These are phyloP conservation scores for Deilephila elpenor DNA, from an alignment of 2,888 invertebrate species.

Conservation along the genomic window DNA sequence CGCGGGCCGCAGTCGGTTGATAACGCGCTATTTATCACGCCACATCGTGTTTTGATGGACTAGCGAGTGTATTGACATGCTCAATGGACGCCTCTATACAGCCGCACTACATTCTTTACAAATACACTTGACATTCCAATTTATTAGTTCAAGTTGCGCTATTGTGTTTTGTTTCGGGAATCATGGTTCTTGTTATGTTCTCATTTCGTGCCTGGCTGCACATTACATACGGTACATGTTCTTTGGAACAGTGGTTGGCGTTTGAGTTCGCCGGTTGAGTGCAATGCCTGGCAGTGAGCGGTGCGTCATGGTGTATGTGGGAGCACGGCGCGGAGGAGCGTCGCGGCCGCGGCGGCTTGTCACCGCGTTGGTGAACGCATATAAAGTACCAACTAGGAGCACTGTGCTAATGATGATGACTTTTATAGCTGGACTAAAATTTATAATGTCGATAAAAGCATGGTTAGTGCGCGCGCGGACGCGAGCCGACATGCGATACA, in stretches of 20 bases:
- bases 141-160: background rate
- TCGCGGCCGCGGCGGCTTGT: background rate
- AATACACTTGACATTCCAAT: background rate
- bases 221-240: background rate
- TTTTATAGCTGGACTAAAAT: slow-evolving; percentile 33
- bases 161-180: background rate
- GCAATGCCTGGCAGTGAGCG: too few species aligned
- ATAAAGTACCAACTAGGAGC: slow-evolving; percentile 25
- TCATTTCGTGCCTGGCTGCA: background rate
- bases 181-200: background rate
- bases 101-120: background rate
- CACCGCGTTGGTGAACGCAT: background rate
- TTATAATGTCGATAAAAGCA: slow-evolving; percentile 29
- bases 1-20: background rate
- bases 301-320: background rate
- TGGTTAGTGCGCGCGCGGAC: slow-evolving; percentile 24
- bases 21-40: slow-evolving; percentile 14
- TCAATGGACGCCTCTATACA: background rate
- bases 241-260: too few species aligned
- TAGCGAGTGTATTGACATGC: slow-evolving; percentile 7
- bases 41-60: slow-evolving; percentile 23
- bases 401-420: slow-evolving; percentile 34
- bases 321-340: background rate
- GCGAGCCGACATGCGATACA: slow-evolving; percentile 23
- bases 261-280: background rate